Base-by-base conservation (phyloP, 1,140 invertebrate species). In the Ceratina calcarata region DNA sequence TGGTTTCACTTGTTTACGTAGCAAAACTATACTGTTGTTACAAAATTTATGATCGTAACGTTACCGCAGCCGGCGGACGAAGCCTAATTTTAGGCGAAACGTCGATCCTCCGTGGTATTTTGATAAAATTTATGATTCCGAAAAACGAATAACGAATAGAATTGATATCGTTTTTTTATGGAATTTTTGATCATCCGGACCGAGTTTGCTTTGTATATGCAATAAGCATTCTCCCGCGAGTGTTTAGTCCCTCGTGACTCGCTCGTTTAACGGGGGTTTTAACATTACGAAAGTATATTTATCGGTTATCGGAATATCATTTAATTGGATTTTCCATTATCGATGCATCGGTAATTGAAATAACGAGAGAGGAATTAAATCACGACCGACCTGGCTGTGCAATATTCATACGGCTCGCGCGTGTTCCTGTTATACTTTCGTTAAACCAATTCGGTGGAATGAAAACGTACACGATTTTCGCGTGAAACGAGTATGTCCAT, bases 241-340 rank as follows among this genome's bases (percentile, higher is more conserved):
- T 57, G 60, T 64, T 64, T 65, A 49, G 69, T 27, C 18, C 10
- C 62, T 16, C 49, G 16, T 15, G 1, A 22, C 57, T 49, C 37
- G 12, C 32, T 49, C 62, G 27, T 72, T 78, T 72, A 72, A 78
- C 13, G 3, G n/a, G 32, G 69, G 15, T 49, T 72, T 72, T 72
- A 78, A 55, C 60, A 32, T n/a, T 13, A 6, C 68, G 16, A 32
- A 57, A 72, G 69, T 78, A 72, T 78, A 78, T 78, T 78, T 72
- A 62, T 53, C 22, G 76, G 16, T 57, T 72, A 72, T 72, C 53
- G 76, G 69, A 10, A 64, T 53, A 78, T 64, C 69, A 60, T 78
- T 78, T 72, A 78, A 78, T 78, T 72, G 76, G 68, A 78, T 78
- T 72, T 71, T 78, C 69, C 76, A 78, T 78, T 78, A 78, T 64